Percentiles rank a stretch among this genome's conserved stretches.
phyloP scores from a whole-genome alignment of 2,113 vertebrate genomes.

The Furnarius figulus region DNA sequence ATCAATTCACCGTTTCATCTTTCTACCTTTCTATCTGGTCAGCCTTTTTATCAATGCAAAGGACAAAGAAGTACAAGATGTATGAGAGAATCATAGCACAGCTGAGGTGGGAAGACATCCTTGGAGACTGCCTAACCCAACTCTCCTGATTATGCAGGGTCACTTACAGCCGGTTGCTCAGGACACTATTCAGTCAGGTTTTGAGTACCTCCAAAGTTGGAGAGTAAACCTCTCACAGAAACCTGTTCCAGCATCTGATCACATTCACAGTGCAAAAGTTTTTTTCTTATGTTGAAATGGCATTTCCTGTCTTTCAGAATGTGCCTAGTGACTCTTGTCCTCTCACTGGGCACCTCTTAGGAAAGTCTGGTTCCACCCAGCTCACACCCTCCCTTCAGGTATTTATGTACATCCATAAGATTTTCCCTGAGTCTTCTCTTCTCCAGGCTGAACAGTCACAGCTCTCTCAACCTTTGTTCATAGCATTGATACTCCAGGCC shows the following conservation, averaged over 20 bases:
- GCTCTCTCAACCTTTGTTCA: background rate
- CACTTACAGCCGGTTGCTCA: background rate
- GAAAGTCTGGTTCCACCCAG: background rate
- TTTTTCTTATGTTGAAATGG: background rate
- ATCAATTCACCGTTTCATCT: background rate
- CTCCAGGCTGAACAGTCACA: background rate
- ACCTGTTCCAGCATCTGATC: background rate
- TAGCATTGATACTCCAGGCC: background rate
- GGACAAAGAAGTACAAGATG: background rate
- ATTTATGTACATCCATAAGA: background rate
- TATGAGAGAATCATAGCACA: background rate
- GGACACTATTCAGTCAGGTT: background rate
- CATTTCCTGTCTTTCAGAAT: background rate
- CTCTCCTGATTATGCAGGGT: background rate
- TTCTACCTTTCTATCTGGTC: background rate
- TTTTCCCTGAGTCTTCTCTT: background rate
- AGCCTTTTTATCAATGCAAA: background rate
- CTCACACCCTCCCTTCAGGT: background rate
- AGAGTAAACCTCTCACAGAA: background rate
- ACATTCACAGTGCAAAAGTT: background rate
- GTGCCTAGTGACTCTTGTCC: background rate
- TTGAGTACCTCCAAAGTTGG: background rate
- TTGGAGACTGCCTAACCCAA: background rate
- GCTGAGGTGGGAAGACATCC: background rate
- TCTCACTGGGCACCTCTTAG: background rate